Evolutionary conservation across 2,888 invertebrate species (phyloP), one percentile per base, ranked within the genome.

Genomic region (Caradrina clavipalpis): DNA sequence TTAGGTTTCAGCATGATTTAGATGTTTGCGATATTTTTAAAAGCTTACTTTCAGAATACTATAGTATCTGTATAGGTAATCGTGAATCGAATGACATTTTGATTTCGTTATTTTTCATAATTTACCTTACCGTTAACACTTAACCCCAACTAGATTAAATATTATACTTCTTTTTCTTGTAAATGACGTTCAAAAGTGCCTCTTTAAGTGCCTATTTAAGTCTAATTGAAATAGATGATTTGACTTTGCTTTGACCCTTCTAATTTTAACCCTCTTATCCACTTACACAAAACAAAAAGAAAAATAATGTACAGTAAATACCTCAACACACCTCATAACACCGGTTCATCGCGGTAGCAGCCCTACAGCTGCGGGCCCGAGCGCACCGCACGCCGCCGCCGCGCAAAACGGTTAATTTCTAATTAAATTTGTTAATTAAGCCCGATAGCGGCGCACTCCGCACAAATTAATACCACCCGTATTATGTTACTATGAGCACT

Each of bases 341-440:
- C 1, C 17, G 17, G 7, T 13, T 21, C 4, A 7, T 1, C 4
- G 2, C 0, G 1, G 77, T 60, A 80, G 54, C 88, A 92, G 62
- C 91, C 94, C 93, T 91, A 82, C 42, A 56, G 61, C 61, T 56
- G 72, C 64, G 80, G 60, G 70, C 51, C 73, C 85, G 86, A 83
- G 84, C 89, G 87, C 87, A 86, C 87, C 83, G 85, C 80, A 82
- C 73, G 83, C 80, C 82, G 81, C 88, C 86, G 73, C 82, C 82
- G 86, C 80, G 90, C 90, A 92, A 95, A 96, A 95, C 96, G 93
- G 96, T 96, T 96, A 96, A 96, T 96, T 96, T 95, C 94, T 95
- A 96, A 96, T 96, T 96, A 96, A 96, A 96, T 96, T 96, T 95
- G 95, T 96, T 96, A 96, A 96, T 96, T 96, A 96, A 95, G 94